A percentile compares a stretch with the other conserved stretches of the same genome.
Evolutionary conservation across 2,113 vertebrate species (phyloP).

Genomic region (Cervus canadensis): DNA sequence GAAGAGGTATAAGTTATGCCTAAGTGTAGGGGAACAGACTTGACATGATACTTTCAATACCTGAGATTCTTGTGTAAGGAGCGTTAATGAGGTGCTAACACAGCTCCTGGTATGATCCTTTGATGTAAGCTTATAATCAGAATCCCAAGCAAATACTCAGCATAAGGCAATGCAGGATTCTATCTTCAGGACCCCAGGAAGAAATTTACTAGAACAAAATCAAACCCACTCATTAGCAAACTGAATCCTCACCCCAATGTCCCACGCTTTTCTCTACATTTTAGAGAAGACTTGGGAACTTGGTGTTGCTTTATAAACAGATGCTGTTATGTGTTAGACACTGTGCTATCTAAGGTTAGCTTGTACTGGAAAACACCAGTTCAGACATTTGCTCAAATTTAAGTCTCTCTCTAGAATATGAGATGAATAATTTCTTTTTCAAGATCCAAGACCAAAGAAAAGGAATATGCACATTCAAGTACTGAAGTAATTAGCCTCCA

Average conservation of each 20-base stretch:
- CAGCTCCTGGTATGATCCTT: conserved; percentile 32
- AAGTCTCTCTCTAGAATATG: neutral
- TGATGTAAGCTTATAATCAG: conserved; percentile 51
- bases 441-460: neutral
- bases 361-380: neutral
- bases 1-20: neutral
- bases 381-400: neutral
- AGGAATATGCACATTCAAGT: neutral
- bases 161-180: neutral
- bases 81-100: conserved; percentile 63
- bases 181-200: conserved; percentile 4
- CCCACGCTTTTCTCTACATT: neutral
- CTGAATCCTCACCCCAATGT: neutral
- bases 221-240: neutral
- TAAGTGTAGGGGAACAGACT: neutral
- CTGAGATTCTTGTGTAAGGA: neutral
- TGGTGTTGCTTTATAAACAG: neutral
- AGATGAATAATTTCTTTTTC: neutral
- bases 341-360: neutral
- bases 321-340: neutral
- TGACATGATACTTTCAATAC: neutral
- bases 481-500: no score
- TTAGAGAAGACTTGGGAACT: neutral
- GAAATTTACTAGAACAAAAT: conserved; percentile 15
- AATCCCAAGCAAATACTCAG: neutral